A percentile compares a stretch with the other conserved stretches of the same genome.
Conservation (phyloP, 2,797 vertebrate genomes). For the Malurus splendens region DNA sequence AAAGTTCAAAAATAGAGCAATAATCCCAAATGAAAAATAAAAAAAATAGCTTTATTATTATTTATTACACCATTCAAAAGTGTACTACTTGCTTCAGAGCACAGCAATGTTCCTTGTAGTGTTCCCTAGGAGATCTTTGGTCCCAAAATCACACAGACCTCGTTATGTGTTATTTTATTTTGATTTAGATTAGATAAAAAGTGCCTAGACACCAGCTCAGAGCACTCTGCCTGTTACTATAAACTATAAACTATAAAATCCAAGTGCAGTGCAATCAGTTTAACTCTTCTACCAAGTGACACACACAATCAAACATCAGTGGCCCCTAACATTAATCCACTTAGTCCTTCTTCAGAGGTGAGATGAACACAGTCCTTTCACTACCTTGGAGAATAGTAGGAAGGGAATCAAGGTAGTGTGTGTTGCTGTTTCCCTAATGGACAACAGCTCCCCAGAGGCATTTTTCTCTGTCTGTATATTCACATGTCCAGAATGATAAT, state of each 20-base stretch:
- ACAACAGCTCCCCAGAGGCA: neutral
- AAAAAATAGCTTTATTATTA: slow-evolving; percentile 18
- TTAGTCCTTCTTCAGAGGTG: neutral
- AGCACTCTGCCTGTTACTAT: neutral
- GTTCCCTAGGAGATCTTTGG: neutral
- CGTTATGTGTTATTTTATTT: neutral
- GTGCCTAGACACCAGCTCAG: neutral
- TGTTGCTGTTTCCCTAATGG: neutral
- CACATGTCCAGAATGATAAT: neutral
- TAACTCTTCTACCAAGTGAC: neutral
- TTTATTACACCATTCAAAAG: slow-evolving; percentile 11
- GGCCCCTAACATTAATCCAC: neutral
- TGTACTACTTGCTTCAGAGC: neutral
- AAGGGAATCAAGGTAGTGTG: neutral
- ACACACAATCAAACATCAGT: neutral
- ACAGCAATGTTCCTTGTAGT: neutral
- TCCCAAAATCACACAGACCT: neutral
- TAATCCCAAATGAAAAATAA: slow-evolving; percentile 19
- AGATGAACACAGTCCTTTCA: neutral
- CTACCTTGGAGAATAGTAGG: neutral
- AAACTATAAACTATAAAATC: slow-evolving; percentile 8
- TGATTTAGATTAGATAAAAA: slow-evolving; percentile 24
- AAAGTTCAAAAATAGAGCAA: neutral
- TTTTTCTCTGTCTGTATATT: neutral
- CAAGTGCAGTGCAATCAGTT: neutral